phyloP scores from a whole-genome alignment of 2,888 invertebrate genomes.

The Ennomos quercinarius region DNA sequence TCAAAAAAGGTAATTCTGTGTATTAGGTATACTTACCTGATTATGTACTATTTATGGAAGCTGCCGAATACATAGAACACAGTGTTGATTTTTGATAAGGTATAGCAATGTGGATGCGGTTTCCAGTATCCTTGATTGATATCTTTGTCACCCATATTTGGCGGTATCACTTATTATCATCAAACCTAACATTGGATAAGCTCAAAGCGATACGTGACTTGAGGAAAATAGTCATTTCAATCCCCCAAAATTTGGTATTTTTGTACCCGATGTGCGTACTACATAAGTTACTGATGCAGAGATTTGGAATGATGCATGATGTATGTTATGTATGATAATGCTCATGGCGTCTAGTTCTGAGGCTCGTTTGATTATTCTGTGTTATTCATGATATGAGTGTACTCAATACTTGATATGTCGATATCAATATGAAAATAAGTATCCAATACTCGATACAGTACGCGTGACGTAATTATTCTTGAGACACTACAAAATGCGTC shows the following conservation, averaged over 20 bases:
- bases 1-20: too few species aligned
- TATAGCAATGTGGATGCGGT: neutral
- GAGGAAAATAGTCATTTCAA: conserved; percentile 76
- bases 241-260: conserved; percentile 61
- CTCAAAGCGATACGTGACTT: conserved; percentile 78
- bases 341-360: conserved; percentile 1
- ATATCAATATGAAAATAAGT: too few species aligned
- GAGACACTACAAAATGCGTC: too few species aligned
- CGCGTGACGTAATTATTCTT: too few species aligned
- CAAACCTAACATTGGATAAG: conserved; percentile 81
- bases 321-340: conserved; percentile 9
- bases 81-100: too few species aligned
- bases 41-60: too few species aligned
- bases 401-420: too few species aligned
- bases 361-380: neutral
- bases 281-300: conserved; percentile 28
- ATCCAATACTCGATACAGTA: too few species aligned
- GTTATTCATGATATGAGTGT: too few species aligned
- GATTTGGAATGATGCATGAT: conserved; percentile 29
- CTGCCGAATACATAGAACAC: too few species aligned
- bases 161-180: conserved; percentile 83
- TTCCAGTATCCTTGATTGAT: conserved; percentile 49
- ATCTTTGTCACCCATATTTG: conserved; percentile 59
- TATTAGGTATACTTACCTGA: too few species aligned
- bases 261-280: conserved; percentile 52